Percentiles rank a stretch among this genome's conserved stretches.
These are phyloP conservation scores for Anthrax anthrax DNA, from an alignment of 2,888 invertebrate species.

Conservation along the genomic window DNA sequence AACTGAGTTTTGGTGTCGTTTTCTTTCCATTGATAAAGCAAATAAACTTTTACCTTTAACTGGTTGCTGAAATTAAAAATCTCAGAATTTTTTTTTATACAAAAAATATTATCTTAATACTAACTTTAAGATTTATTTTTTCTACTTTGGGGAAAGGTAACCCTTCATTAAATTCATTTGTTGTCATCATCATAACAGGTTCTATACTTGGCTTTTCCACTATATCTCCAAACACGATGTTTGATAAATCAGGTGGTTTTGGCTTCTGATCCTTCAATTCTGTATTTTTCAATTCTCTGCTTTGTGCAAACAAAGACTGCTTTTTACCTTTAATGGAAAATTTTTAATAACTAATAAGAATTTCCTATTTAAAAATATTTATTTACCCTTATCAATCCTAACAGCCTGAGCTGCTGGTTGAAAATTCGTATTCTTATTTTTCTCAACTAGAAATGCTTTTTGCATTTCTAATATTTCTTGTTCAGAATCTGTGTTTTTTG, in stretches of 20 bases:
- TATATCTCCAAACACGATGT: slow-evolving; percentile 39
- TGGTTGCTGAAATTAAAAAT: slow-evolving; percentile 2
- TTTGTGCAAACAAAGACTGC: slow-evolving; percentile 27
- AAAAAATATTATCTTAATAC: background rate
- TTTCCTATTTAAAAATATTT: too few species aligned
- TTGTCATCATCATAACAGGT: background rate
- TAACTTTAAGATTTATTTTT: slow-evolving; percentile 3
- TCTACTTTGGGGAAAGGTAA: slow-evolving; percentile 34
- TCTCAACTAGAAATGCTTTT: slow-evolving; percentile 48
- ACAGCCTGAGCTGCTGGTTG: slow-evolving; percentile 48
- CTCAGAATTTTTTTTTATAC: background rate
- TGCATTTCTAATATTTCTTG: slow-evolving; percentile 62
- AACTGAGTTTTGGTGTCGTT: slow-evolving; percentile 9
- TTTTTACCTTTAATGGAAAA: slow-evolving; percentile 17
- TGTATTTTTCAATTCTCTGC: background rate
- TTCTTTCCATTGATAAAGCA: slow-evolving; percentile 35
- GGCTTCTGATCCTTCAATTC: slow-evolving; percentile 20
- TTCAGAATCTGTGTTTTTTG: slow-evolving; percentile 54
- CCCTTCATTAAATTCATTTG: background rate
- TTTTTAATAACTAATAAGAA: too few species aligned
- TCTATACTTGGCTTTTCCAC: slow-evolving; percentile 30
- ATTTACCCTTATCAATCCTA: slow-evolving; percentile 23
- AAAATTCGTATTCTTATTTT: slow-evolving; percentile 38
- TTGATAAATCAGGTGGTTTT: background rate
- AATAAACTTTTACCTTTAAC: slow-evolving; percentile 38